These are phyloP conservation scores for Mythimna loreyi DNA, from an alignment of 2,888 invertebrate genomes.

Conservation along the genomic window DNA sequence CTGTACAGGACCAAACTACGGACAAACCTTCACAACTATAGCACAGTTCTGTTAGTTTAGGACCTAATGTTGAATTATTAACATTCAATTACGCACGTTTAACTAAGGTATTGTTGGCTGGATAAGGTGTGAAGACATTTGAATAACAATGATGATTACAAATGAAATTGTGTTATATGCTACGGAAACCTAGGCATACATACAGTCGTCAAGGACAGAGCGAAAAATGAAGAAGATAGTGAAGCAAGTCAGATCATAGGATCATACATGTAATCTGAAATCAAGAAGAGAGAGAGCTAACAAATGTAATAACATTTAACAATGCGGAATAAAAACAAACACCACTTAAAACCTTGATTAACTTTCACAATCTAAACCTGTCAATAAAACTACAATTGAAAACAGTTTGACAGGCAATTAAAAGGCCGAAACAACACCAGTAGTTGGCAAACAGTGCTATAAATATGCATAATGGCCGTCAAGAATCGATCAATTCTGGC, in stretches of 20 bases:
- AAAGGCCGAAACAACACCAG: conserved; percentile 32
- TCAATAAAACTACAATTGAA: conserved; percentile 37
- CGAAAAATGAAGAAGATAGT: not conserved
- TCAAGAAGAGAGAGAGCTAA: not conserved
- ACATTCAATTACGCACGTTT: conserved; percentile 30
- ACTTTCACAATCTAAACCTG: conserved; percentile 26
- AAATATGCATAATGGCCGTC: conserved; percentile 59
- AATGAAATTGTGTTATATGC: conserved; percentile 14
- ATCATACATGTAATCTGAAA: not conserved
- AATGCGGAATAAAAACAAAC: conserved; percentile 7
- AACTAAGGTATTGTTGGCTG: conserved; percentile 20
- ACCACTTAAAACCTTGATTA: conserved; percentile 27
- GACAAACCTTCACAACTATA: conserved; percentile 23
- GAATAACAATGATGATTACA: conserved; percentile 34
- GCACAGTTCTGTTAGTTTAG: conserved; percentile 49
- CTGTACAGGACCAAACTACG: conserved; percentile 33
- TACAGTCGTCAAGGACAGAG: not conserved
- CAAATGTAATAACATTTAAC: not conserved
- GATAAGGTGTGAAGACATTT: conserved; percentile 41
- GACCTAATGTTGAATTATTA: conserved; percentile 40
- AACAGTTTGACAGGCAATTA: conserved; percentile 47
- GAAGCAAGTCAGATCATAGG: not conserved
- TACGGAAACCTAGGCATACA: no score
- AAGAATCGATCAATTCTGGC: conserved; percentile 66
- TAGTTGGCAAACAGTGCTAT: conserved; percentile 47